Conservation (phyloP, 2,888 invertebrate genomes). For the Tiphia femorata region DNA sequence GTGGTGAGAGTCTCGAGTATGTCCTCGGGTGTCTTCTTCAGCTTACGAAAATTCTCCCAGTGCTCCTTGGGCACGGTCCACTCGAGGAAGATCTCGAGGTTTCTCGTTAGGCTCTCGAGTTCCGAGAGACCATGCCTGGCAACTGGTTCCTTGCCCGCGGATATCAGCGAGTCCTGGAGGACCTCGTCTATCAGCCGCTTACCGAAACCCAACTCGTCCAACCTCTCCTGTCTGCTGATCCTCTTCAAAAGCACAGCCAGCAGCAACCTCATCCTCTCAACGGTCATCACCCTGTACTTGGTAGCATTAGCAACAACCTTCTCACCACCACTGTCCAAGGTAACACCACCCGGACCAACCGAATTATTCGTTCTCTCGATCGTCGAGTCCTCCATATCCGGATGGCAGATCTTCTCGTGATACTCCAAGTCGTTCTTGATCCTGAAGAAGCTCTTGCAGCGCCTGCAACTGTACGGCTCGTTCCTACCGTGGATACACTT, state of each 20-base stretch:
- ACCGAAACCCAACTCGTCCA: slow-evolving; percentile 83
- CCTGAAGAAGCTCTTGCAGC: slow-evolving; percentile 81
- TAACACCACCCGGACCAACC: background rate
- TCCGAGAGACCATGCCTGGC: slow-evolving; percentile 72
- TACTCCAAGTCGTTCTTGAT: slow-evolving; percentile 80
- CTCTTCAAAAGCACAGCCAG: slow-evolving; percentile 85
- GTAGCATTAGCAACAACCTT: slow-evolving; percentile 42
- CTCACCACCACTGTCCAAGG: slow-evolving; percentile 19
- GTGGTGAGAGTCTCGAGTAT: slow-evolving; percentile 79
- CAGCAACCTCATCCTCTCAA: slow-evolving; percentile 83
- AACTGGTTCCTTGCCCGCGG: slow-evolving; percentile 79
- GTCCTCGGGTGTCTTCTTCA: slow-evolving; percentile 83
- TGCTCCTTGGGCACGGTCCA: slow-evolving; percentile 85
- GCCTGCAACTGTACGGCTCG: slow-evolving; percentile 82
- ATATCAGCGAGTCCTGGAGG: slow-evolving; percentile 81
- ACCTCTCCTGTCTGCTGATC: slow-evolving; percentile 84
- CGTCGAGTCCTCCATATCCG: slow-evolving; percentile 39
- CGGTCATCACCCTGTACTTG: slow-evolving; percentile 73
- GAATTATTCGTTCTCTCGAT: slow-evolving; percentile 19
- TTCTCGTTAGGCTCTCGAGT: slow-evolving; percentile 77
- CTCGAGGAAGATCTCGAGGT: slow-evolving; percentile 82
- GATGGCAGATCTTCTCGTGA: slow-evolving; percentile 71
- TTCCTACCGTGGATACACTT: slow-evolving; percentile 84
- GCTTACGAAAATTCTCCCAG: slow-evolving; percentile 81
- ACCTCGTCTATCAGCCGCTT: slow-evolving; percentile 84